Evolutionary conservation across 2,797 vertebrate genomes (phyloP).

Genomic region (Nasua narica): DNA sequence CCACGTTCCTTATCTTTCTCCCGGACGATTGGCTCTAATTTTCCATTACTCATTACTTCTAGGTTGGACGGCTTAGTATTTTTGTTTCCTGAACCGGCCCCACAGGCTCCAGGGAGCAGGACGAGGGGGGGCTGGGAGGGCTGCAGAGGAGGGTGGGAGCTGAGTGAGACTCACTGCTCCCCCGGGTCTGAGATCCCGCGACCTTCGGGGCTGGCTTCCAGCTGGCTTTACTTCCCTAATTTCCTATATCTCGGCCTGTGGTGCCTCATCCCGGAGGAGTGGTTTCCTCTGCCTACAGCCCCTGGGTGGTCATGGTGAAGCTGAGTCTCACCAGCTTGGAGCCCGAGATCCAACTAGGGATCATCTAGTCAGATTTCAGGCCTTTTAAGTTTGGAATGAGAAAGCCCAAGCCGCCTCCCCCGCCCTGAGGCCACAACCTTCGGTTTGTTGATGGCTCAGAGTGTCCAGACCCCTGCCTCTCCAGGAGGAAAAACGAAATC

Average conservation of each 20-base stretch:
- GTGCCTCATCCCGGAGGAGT: neutral
- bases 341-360: neutral
- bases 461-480: neutral
- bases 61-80: neutral
- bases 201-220: neutral
- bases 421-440: neutral
- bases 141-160: neutral
- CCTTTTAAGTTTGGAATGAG: neutral
- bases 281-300: neutral
- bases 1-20: neutral
- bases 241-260: no score
- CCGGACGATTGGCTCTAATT: neutral
- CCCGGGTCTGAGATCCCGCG: neutral
- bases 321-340: neutral
- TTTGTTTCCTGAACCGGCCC: neutral
- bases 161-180: neutral
- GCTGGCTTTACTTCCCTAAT: no score
- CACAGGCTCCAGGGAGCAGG: neutral
- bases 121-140: neutral
- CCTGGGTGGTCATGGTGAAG: neutral
- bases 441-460: neutral
- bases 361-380: neutral
- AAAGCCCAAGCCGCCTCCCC: neutral
- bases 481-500: neutral
- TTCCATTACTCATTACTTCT: neutral